Base-by-base conservation (phyloP, 2,888 invertebrate species). In the Omphaloscelis lunosa region DNA sequence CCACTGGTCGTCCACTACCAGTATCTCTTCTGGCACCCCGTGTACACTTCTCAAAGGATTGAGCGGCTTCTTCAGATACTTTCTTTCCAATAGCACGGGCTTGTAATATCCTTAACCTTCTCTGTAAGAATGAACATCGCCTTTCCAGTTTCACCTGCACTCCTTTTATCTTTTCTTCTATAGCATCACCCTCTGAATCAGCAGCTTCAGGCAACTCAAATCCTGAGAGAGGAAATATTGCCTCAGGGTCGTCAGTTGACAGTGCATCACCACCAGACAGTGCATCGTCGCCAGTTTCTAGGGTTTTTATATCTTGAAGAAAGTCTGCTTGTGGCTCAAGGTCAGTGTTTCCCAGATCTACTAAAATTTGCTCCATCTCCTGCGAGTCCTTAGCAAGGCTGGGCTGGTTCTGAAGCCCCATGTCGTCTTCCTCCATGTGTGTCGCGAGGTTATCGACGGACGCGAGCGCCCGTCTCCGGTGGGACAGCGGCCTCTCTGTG, bases 31-130 rank as follows among this genome's bases (percentile, higher is more conserved):
- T 97, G 81, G 98, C 98, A 45, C 98, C 98, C 90, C 98, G 97
- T 83, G 98, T 98, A 85, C 98, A 97, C 74, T 98, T 97, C 9
- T 98, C 98, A 91, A 96, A 96, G 15, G 93, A 93, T 75, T 94
- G 94, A 39, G 97, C 97, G 20, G 98, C 97, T 93, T 99, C 99
- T 86, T 98, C 98, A 72, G 98, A 98, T 45, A 98, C 97, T 93
- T 99, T 98, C 82, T 97, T 97, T 9, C 98, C 98, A 92, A 98
- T 97, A 56, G 98, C 96, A 72, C 98, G 97, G 0, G 98, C 97
- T 92, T 99, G 98, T 41, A 98, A 94, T 91, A 98, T 98, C 23
- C 98, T 96, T 79, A 98, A 94, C 83, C 99, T 97, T 85, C 98
- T 96, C 88, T 98, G 92, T 72, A 99, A 94, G 91, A 98, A 98